Base-by-base conservation (phyloP, 2,888 invertebrate genomes). In the Tanaodytes sp. region DNA sequence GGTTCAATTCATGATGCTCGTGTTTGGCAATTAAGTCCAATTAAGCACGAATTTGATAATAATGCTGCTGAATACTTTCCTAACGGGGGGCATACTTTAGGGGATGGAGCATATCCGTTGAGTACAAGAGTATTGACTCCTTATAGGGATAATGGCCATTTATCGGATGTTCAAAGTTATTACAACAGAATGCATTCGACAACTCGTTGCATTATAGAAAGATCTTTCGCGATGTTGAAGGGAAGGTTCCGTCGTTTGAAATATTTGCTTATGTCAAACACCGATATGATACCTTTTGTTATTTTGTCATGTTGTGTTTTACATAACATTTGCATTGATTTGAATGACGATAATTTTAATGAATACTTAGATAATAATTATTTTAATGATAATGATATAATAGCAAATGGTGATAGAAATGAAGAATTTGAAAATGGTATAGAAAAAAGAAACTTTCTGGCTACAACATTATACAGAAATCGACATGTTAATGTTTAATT, bases 1-100 rank as follows among this genome's bases (percentile, higher is more conserved):
- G 59, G 71, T 9, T 19, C 12, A 3, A 9, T 19, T 1, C 57
- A 57, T 19, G 57, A 57, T 27, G 57, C 57, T 15, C 9, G 16
- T n/a, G 46, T 57, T 14, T 57, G 46, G 57, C 2, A 20, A 8
- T 8, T 16, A 8, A 57, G 45, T 46, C 12, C 31, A 12, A 45
- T 58, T 12, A 16, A 16, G 3, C 4, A 6, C 14, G 40, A 33
- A 40, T 14, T 48, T 3, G 6, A 19, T 6, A 20, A 27, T 15
- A 45, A 46, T 30, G 6, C 1, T 11, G 23, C 18, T 15, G 11
- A 14, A 16, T 55, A 45, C 15, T n/a, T 55, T 30, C 36, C 43
- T 4, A 15, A 36, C 16, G 33, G 15, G 6, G 20, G 55, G 1
- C 46, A 46, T n/a, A 15, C 46, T 20, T 27, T 57, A 27, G 45